Evolutionary conservation across 2,113 vertebrate species (phyloP).

Genomic region (Montifringilla adamsi): DNA sequence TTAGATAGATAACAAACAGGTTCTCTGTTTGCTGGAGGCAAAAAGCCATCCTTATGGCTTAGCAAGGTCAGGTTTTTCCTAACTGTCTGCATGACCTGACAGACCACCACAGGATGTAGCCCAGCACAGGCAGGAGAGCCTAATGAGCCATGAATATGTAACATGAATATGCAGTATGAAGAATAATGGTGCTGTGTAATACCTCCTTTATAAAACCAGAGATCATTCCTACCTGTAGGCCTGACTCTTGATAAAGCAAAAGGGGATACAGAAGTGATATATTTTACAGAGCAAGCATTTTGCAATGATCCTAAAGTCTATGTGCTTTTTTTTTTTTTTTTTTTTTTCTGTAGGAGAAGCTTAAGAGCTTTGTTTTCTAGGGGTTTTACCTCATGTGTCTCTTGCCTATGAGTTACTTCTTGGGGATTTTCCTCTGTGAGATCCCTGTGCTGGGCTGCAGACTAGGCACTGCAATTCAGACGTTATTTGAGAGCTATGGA

Average conservation of each 20-base stretch:
- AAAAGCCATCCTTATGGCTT: not conserved
- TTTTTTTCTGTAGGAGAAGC: not conserved
- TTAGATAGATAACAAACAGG: not conserved
- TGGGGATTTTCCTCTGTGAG: not conserved
- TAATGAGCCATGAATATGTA: not conserved
- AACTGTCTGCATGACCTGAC: not conserved
- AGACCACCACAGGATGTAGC: not conserved
- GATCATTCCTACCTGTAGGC: slow-evolving; percentile 3
- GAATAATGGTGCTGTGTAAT: not conserved
- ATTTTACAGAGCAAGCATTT: not conserved
- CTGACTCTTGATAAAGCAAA: not conserved
- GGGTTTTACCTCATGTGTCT: not conserved
- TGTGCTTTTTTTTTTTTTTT: not conserved
- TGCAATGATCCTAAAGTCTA: not conserved
- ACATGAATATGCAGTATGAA: not conserved
- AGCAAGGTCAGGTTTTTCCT: not conserved
- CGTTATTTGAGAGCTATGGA: slow-evolving; percentile 10
- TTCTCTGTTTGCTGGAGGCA: not conserved
- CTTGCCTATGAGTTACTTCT: not conserved
- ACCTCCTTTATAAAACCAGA: not conserved
- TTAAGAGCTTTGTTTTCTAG: not conserved
- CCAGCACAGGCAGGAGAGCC: not conserved
- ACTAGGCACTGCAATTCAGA: not conserved
- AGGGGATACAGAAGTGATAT: not conserved
- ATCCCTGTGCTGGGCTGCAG: not conserved